Percentiles rank a stretch among this genome's conserved stretches.
phyloP scores from a whole-genome alignment of 2,888 invertebrate species.

The Acrobasis consociella region DNA sequence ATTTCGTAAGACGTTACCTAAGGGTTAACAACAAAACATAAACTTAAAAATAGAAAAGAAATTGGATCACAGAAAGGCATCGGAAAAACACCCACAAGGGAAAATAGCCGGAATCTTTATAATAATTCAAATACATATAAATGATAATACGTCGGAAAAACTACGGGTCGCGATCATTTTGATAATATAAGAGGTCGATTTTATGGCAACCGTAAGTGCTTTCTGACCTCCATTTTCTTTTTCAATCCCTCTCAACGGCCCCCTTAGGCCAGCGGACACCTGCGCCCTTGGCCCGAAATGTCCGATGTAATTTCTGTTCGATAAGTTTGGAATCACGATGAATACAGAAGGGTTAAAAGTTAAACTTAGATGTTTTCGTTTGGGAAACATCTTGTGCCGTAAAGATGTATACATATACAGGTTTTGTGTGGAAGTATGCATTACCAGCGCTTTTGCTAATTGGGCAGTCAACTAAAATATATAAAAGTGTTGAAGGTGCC shows the following conservation, averaged over 20 bases:
- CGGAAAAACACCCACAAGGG: constrained; percentile 9
- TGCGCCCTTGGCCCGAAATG: constrained; percentile 41
- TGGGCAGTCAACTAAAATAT: too few species aligned
- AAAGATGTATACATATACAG: too few species aligned
- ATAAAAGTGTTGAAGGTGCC: too few species aligned
- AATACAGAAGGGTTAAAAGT: constrained; percentile 6
- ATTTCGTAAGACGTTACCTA: too few species aligned
- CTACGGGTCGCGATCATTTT: constrained; percentile 41
- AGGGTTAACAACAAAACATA: not conserved
- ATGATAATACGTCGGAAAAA: constrained; percentile 41
- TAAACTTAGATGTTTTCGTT: not conserved
- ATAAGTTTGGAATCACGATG: constrained; percentile 25
- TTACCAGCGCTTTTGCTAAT: too few species aligned
- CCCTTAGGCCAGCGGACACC: constrained; percentile 62
- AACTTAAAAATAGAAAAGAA: not conserved
- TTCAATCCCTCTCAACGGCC: constrained; percentile 63
- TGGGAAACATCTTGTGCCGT: not conserved
- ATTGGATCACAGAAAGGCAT: not conserved
- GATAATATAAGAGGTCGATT: constrained; percentile 56
- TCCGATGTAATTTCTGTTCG: constrained; percentile 22
- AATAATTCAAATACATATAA: constrained; percentile 30
- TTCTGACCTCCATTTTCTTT: constrained; percentile 68
- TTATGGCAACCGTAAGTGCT: constrained; percentile 56
- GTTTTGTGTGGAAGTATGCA: too few species aligned
- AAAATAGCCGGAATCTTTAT: constrained; percentile 10